Conservation (phyloP, 2,888 invertebrate genomes). For the Arctia plantaginis region DNA sequence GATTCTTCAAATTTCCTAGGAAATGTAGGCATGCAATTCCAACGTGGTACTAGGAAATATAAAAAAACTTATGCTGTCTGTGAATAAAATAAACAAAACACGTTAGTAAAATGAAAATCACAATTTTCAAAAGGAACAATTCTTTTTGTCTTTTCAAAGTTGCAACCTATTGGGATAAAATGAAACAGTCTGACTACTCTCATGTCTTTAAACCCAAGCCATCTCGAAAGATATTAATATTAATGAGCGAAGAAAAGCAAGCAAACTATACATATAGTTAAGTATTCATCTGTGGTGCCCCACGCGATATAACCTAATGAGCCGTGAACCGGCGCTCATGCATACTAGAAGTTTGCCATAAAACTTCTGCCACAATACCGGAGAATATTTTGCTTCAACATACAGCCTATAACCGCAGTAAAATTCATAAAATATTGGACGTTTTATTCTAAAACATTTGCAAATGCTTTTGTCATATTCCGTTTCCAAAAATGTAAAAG, state of each 20-base stretch:
- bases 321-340: constrained; percentile 66
- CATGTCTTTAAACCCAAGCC: constrained; percentile 9
- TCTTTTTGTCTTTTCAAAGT: neutral
- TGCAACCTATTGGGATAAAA: neutral
- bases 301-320: constrained; percentile 64
- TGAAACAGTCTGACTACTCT: constrained; percentile 7
- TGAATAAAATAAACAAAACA: neutral
- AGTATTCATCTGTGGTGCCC: constrained; percentile 34
- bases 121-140: neutral
- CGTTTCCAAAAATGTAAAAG: constrained; percentile 42
- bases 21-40: neutral
- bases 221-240: constrained; percentile 58
- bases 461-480: constrained; percentile 44
- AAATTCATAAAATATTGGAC: constrained; percentile 49
- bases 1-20: neutral
- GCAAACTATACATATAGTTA: constrained; percentile 27
- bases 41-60: neutral
- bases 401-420: constrained; percentile 36
- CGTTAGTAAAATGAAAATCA: neutral
- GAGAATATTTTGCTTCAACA: constrained; percentile 16
- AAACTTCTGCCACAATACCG: constrained; percentile 56
- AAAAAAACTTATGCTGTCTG: neutral
- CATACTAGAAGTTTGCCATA: constrained; percentile 61
- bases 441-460: constrained; percentile 40
- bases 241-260: constrained; percentile 55